Evolutionary conservation across 2,113 vertebrate genomes (phyloP).

Genomic region (Saccopteryx bilineata): DNA sequence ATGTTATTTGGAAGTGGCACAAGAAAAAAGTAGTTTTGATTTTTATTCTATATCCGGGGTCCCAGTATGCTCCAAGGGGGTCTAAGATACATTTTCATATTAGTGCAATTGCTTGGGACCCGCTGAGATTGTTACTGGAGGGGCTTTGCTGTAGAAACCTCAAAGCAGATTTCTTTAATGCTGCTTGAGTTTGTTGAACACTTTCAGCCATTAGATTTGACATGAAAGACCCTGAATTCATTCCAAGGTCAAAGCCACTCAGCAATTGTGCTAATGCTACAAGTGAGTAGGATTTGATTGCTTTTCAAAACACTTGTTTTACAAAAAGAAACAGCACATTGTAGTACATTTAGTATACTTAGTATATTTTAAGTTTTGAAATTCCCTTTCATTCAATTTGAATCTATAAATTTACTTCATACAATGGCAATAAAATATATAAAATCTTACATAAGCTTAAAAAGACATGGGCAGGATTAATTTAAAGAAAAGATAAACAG

Average conservation of each 20-base stretch:
- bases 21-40: background rate
- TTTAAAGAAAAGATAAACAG: background rate
- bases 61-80: background rate
- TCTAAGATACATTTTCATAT: background rate
- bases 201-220: background rate
- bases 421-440: background rate
- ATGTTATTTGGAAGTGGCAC: background rate
- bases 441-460: background rate
- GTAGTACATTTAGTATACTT: background rate
- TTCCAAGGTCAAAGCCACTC: background rate
- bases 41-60: background rate
- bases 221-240: background rate
- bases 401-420: constrained; percentile 13
- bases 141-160: background rate
- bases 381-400: background rate
- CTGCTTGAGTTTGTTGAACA: background rate
- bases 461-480: background rate
- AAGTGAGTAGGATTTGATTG: constrained; percentile 37
- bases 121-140: background rate
- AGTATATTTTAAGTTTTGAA: constrained; percentile 2
- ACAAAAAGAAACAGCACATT: background rate
- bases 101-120: background rate
- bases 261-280: background rate
- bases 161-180: background rate
- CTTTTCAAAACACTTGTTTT: constrained; percentile 9